phyloP scores from a whole-genome alignment of 2,797 vertebrate species.

The Sebastes flavidus region DNA sequence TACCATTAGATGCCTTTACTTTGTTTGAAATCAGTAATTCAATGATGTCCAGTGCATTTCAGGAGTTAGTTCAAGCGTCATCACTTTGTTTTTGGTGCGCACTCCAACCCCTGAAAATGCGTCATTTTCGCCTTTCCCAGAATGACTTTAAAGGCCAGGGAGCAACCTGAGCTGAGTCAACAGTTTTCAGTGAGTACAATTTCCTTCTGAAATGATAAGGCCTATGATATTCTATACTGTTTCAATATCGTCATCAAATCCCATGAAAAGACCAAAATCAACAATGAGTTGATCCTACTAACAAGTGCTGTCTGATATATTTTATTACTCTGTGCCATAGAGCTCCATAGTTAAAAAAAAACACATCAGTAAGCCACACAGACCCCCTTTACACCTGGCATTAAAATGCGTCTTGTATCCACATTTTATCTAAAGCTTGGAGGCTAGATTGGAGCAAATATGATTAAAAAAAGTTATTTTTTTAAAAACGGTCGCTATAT shows the following conservation, averaged over 20 bases:
- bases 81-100: neutral
- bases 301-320: neutral
- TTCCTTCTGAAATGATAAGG: neutral
- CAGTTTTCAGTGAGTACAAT: slow-evolving; percentile 17
- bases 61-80: neutral
- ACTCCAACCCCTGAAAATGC: neutral
- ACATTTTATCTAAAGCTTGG: no score
- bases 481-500: no score
- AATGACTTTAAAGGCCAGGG: slow-evolving; percentile 2
- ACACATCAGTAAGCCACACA: neutral
- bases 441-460: no score
- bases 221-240: neutral
- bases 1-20: neutral
- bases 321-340: neutral
- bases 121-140: neutral
- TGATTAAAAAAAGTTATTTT: no score
- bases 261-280: neutral
- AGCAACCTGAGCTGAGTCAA: neutral
- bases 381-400: no score
- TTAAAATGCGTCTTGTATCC: no score
- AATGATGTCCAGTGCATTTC: neutral
- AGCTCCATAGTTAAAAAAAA: neutral
- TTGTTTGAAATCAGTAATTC: neutral
- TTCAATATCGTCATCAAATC: neutral
- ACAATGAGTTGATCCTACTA: neutral